phyloP scores from a whole-genome alignment of 2,888 invertebrate genomes.

The Notocelia uddmanniana region DNA sequence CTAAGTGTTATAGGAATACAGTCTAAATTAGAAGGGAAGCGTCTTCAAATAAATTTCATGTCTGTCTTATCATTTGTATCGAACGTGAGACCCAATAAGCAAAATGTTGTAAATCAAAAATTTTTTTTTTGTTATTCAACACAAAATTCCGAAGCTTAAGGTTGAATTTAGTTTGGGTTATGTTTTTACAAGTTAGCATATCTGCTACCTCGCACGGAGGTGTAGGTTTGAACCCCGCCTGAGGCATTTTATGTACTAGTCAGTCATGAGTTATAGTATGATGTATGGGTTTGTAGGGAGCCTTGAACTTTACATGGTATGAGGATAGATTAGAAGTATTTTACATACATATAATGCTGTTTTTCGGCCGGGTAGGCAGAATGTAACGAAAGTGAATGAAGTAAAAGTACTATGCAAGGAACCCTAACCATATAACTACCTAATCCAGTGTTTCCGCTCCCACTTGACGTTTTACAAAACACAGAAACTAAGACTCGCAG shows the following conservation, averaged over 20 bases:
- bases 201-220: slow-evolving; percentile 58
- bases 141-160: slow-evolving; percentile 25
- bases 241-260: slow-evolving; percentile 60
- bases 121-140: slow-evolving; percentile 35
- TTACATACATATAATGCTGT: no score
- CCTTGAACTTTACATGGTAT: slow-evolving; percentile 32
- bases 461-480: no score
- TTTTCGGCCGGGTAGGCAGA: no score
- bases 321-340: slow-evolving; percentile 6
- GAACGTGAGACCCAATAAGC: slow-evolving; percentile 32
- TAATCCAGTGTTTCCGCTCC: no score
- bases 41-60: slow-evolving; percentile 59
- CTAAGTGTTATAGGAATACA: slow-evolving; percentile 21
- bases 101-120: slow-evolving; percentile 52
- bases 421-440: no score
- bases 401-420: no score
- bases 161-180: slow-evolving; percentile 40
- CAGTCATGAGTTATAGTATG: slow-evolving; percentile 54
- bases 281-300: slow-evolving; percentile 12
- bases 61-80: slow-evolving; percentile 62
- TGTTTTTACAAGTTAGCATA: slow-evolving; percentile 49
- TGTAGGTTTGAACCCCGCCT: slow-evolving; percentile 65
- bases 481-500: no score
- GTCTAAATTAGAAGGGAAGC: slow-evolving; percentile 49
- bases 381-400: no score